Base-by-base conservation (phyloP, 2,113 vertebrate species). In the Fregata magnificens region DNA sequence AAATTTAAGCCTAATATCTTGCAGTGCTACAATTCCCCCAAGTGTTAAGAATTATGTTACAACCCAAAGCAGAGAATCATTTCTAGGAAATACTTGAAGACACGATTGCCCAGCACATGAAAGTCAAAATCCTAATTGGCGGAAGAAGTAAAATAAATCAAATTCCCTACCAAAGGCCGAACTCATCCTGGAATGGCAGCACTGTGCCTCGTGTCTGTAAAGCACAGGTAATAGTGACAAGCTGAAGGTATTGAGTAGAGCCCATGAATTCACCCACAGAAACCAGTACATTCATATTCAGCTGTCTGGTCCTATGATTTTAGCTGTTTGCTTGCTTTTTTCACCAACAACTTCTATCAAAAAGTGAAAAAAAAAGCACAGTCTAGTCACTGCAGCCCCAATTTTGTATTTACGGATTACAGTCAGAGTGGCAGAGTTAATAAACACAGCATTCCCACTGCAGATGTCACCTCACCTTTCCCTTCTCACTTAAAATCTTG, bases 61-160 rank as follows among this genome's bases (percentile, higher is more conserved):
- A 93, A 76, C 44, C 36, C 61, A 73, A 93, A 87, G 89, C 38
- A 88, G 74, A 94, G 22, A 79, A 93, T 90, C 16, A 70, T 93
- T 96, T 91, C 86, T 89, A 94, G 82, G 84, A 95, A 94, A 95
- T 71, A 70, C 5, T 5, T 40, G 61, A 77, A 87, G 21, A 82
- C n/a, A 84, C 1, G 14, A 82, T 95, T 84, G 61, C 56, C 67
- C 63, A 65, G 47, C 29, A 82, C 20, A 49, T 31, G 66, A 86
- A 97, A 96, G 40, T 82, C 61, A 83, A 87, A 89, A 90, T 88
- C 84, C 71, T 96, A 96, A 95, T 58, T 91, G 88, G 62, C 76
- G 89, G 76, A 65, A 93, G 86, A 69, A 87, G 45, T 61, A 63
- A 95, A 86, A 45, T 18, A 45, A 49, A 82, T 81, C 66, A 29